These are phyloP conservation scores for Matsumyia berberina DNA, from an alignment of 2,888 invertebrate genomes.

Conservation along the genomic window DNA sequence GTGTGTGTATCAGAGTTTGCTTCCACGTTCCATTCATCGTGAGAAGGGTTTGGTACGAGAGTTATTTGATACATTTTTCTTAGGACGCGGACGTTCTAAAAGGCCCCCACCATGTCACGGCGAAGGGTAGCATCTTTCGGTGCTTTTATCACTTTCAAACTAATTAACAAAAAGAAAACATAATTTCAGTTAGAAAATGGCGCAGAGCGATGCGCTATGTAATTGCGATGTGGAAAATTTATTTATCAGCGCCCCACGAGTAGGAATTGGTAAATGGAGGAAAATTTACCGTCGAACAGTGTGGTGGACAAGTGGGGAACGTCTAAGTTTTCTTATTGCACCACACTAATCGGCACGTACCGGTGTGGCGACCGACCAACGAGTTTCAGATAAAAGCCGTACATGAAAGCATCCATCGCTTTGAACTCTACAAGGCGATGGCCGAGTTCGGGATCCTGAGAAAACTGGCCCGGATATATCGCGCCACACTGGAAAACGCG, in stretches of 20 bases:
- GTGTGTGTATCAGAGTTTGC: background rate
- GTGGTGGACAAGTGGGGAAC: background rate
- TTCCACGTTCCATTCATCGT: constrained; percentile 3
- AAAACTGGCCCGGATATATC: too few relatives aligned
- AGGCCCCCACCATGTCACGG: background rate
- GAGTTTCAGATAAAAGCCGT: too few relatives aligned
- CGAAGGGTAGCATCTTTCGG: constrained; percentile 15
- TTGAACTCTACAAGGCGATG: too few relatives aligned
- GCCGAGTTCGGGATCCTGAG: too few relatives aligned
- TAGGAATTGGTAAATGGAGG: background rate
- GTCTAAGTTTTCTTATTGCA: too few relatives aligned
- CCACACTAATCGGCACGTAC: too few relatives aligned
- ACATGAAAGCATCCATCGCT: too few relatives aligned
- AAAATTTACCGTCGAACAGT: background rate
- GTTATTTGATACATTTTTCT: constrained; percentile 41
- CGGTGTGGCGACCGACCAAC: too few relatives aligned
- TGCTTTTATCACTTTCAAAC: constrained; percentile 55
- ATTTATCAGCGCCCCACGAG: constrained; percentile 15
- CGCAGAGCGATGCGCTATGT: constrained; percentile 28
- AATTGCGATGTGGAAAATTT: constrained; percentile 44
- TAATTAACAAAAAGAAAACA: constrained; percentile 65
- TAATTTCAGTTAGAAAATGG: constrained; percentile 41
- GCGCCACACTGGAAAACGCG: too few relatives aligned
- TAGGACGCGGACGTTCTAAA: constrained; percentile 5
- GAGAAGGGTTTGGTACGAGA: constrained; percentile 12